Evolutionary conservation across 37 sponge, comb jelly and placozoan species (phyloP).

Genomic region (Bolinopsis microptera): DNA sequence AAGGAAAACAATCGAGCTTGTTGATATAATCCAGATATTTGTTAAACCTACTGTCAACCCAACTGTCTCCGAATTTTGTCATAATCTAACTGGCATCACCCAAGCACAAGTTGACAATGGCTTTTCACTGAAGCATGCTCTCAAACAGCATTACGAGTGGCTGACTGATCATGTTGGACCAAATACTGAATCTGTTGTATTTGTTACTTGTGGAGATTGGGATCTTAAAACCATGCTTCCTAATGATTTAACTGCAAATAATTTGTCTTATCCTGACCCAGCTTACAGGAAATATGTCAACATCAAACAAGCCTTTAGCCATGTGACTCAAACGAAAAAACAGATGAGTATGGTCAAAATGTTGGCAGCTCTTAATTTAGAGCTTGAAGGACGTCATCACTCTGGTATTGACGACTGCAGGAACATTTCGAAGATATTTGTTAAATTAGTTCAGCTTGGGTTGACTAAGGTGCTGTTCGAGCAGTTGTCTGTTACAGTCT

Average conservation of each 20-base stretch:
- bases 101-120: slow-evolving; percentile 24
- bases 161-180: background rate
- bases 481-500: background rate
- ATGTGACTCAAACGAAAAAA: background rate
- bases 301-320: background rate
- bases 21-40: slow-evolving; percentile 31
- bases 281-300: slow-evolving; percentile 9
- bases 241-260: background rate
- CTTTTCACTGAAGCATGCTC: background rate
- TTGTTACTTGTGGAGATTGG: slow-evolving; percentile 63
- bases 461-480: background rate
- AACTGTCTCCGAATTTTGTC: background rate
- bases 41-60: slow-evolving; percentile 22
- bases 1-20: background rate
- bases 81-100: slow-evolving; percentile 42
- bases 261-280: background rate
- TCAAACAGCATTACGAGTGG: slow-evolving; percentile 5
- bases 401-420: slow-evolving; percentile 59
- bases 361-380: background rate
- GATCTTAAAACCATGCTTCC: slow-evolving; percentile 42
- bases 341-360: background rate
- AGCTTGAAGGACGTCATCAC: slow-evolving; percentile 20
- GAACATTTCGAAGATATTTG: slow-evolving; percentile 49
- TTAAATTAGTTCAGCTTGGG: slow-evolving; percentile 1
- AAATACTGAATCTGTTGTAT: background rate